These are phyloP conservation scores for Perdita meconis DNA, from an alignment of 2,888 invertebrate species.

Conservation along the genomic window DNA sequence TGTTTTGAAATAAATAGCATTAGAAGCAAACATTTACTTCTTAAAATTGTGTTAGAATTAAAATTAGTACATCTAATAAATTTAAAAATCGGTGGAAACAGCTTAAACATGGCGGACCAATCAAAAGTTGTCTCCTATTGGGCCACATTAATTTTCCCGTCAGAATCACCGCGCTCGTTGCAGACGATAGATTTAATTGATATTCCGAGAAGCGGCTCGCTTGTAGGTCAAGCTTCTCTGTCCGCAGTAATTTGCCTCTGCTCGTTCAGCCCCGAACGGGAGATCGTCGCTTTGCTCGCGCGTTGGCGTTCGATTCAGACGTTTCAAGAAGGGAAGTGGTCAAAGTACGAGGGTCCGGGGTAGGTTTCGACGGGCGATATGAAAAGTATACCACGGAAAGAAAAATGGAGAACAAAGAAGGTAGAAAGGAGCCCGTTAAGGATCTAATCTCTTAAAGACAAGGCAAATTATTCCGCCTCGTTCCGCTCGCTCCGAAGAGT, in stretches of 20 bases:
- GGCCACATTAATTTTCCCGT: no score
- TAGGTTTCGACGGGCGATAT: conserved; percentile 37
- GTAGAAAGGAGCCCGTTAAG: conserved; percentile 53
- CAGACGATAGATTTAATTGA: conserved; percentile 43
- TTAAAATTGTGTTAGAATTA: no score
- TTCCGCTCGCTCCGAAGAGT: conserved; percentile 72
- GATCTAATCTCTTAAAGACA: conserved; percentile 77
- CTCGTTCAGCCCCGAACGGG: no score
- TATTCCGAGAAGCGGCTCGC: conserved; percentile 43
- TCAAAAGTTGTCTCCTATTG: no score
- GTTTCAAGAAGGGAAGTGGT: no score
- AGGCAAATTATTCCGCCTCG: conserved; percentile 79
- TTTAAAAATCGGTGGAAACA: no score
- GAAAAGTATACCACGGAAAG: conserved; percentile 43
- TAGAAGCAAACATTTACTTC: no score
- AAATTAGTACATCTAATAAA: no score
- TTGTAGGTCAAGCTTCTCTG: conserved; percentile 27
- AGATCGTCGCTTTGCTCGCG: no score
- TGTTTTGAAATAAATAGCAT: no score
- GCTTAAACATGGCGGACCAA: no score
- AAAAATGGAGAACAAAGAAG: background rate
- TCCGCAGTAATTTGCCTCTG: conserved; percentile 45
- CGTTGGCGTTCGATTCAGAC: conserved; percentile 19
- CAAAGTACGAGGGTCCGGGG: conserved; percentile 25
- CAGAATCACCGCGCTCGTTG: conserved; percentile 3